Conservation (phyloP, 1,140 invertebrate species). For the Drosophila ercepeae region DNA sequence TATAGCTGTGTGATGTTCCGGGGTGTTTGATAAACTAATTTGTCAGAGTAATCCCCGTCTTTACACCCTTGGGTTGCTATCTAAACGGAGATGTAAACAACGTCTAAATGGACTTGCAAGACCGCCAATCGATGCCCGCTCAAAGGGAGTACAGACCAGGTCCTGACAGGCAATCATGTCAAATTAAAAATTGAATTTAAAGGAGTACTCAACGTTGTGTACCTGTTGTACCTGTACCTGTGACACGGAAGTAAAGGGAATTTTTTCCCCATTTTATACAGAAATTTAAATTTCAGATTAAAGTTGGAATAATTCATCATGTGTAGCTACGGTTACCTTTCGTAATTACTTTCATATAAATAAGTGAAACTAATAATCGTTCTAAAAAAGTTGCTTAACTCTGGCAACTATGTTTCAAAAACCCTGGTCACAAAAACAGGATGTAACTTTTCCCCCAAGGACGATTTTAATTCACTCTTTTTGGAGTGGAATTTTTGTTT, state of each 20-base stretch:
- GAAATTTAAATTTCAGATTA: background rate
- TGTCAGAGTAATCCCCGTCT: constrained; percentile 39
- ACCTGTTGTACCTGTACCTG: background rate
- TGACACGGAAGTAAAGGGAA: too few species aligned
- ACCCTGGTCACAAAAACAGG: too few species aligned
- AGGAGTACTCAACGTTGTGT: background rate
- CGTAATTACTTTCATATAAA: background rate
- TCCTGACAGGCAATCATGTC: background rate
- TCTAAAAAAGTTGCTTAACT: background rate
- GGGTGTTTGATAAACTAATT: constrained; percentile 49
- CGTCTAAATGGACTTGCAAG: constrained; percentile 28
- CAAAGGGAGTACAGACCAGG: constrained; percentile 8
- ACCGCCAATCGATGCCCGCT: constrained; percentile 37
- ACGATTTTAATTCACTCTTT: background rate
- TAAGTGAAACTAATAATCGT: background rate
- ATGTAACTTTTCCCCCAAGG: background rate
- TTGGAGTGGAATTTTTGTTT: background rate
- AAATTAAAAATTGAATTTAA: background rate
- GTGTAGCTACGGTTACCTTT: background rate
- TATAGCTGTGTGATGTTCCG: background rate
- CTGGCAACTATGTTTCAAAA: background rate
- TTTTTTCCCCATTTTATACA: too few species aligned
- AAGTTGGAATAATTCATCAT: background rate
- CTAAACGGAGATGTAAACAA: constrained; percentile 41
- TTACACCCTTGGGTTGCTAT: constrained; percentile 17